These are phyloP conservation scores for Agrilus planipennis DNA, from an alignment of 1,140 invertebrate species.

Conservation along the genomic window DNA sequence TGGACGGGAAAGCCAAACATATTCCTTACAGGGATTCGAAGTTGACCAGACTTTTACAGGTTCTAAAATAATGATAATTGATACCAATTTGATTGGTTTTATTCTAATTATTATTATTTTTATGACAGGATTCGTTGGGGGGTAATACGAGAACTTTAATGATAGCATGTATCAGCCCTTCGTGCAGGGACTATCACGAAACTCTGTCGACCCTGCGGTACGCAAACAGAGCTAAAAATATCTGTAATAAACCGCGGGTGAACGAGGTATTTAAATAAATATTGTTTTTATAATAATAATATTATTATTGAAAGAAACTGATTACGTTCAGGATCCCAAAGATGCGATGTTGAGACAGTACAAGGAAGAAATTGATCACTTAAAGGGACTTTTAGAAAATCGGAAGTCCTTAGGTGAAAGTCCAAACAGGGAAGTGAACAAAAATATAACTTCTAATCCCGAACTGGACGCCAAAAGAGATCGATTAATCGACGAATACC, in stretches of 20 bases:
- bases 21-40: constrained; percentile 93
- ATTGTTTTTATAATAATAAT: background rate
- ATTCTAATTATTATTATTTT: constrained; percentile 2
- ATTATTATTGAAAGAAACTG: background rate
- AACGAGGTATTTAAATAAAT: constrained; percentile 53
- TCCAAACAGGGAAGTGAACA: constrained; percentile 10
- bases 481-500: constrained; percentile 31
- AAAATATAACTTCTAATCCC: constrained; percentile 8
- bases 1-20: constrained; percentile 80
- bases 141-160: constrained; percentile 91
- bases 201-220: constrained; percentile 78
- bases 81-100: background rate
- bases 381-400: constrained; percentile 53
- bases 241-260: constrained; percentile 82
- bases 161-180: constrained; percentile 86
- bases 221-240: constrained; percentile 87
- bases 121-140: constrained; percentile 68
- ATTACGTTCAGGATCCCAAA: constrained; percentile 66
- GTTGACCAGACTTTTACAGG: constrained; percentile 75
- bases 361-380: constrained; percentile 70
- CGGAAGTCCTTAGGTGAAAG: constrained; percentile 15
- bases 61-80: constrained; percentile 23
- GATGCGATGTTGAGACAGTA: constrained; percentile 80
- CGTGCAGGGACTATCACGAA: constrained; percentile 83
- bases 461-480: constrained; percentile 31